Evolutionary conservation across 2,888 invertebrate genomes (phyloP), one percentile per base, ranked within the genome.

Genomic region (Caenorhabditis japonica): DNA sequence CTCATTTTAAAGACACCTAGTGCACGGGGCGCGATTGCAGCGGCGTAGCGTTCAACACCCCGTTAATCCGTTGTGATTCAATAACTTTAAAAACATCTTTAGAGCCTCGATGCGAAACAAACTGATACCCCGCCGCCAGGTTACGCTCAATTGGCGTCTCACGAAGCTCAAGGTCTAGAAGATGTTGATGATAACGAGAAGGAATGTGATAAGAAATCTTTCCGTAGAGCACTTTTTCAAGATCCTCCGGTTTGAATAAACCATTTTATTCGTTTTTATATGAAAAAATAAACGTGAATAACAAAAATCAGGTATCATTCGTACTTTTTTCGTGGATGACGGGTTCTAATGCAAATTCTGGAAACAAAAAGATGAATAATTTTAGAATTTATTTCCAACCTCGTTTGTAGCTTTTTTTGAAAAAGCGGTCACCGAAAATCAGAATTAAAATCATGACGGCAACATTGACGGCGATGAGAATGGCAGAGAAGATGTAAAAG

Each of bases 401-500:
- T 30, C 30, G 44, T 25, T 15, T n/a, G 13, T 53, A 53, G 8
- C 46, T 53, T 47, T 44, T 25, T 1, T 19, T 12, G 33, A 53
- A 46, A 44, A 62, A 39, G 21, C 30, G n/a, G 13, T 62, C 62
- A 5, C 46, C 46, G 23, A 53, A 53, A 15, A 46, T 10, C 34
- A 53, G 33, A 19, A 62, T 43, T 23, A 36, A 12, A 4, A 15
- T n/a, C 12, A 23, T 27, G 5, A 61, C 10, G 10, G n/a, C 4
- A 13, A 60, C 10, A 25, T 27, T 38, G n/a, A 41, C 7, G 38
- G 33, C 36, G 19, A 60, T 25, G 23, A 60, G 41, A 3, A 49
- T 21, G 3, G 30, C 34, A 34, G 60, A 34, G 34, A 51, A 60
- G 1, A 51, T 23, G 60, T 60, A 60, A 51, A 51, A 60, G 21